phyloP scores from a whole-genome alignment of 2,113 vertebrate genomes.

The Helogale parvula region DNA sequence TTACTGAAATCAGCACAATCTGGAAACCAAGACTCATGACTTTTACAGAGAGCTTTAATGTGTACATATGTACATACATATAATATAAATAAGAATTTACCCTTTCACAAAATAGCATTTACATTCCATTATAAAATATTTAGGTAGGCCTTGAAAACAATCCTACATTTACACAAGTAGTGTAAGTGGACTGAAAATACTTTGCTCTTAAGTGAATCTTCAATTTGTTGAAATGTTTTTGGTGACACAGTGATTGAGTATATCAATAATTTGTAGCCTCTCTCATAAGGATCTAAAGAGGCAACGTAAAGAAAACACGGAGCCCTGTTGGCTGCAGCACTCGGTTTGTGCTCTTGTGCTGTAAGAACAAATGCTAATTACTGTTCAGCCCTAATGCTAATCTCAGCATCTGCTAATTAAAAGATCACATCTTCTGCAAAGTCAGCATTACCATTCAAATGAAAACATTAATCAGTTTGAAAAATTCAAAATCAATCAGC shows the following conservation, averaged over 20 bases:
- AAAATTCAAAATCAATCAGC: conserved; percentile 84
- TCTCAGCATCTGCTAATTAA: conserved; percentile 90
- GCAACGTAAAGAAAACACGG: conserved; percentile 64
- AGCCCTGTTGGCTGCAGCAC: conserved; percentile 73
- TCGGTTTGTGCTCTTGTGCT: conserved; percentile 64
- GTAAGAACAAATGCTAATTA: conserved; percentile 86
- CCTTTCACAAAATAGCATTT: not conserved
- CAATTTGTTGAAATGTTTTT: conserved; percentile 1
- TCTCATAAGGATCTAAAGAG: conserved; percentile 59
- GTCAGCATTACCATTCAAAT: conserved; percentile 86
- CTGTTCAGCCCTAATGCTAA: conserved; percentile 85
- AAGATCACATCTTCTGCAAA: conserved; percentile 88
- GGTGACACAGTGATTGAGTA: conserved; percentile 32
- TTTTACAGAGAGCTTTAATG: not conserved
- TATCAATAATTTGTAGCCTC: conserved; percentile 47
- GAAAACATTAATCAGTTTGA: conserved; percentile 87
- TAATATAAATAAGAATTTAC: not conserved
- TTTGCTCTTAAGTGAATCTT: not conserved
- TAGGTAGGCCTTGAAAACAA: not conserved
- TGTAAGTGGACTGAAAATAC: not conserved
- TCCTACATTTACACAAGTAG: not conserved
- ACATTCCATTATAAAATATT: not conserved
- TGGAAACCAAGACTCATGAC: not conserved
- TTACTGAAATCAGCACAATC: not conserved
- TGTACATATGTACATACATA: not conserved